Evolutionary conservation across 2,113 vertebrate genomes (phyloP).

Genomic region (Hypocryptadius cinnamomeus): DNA sequence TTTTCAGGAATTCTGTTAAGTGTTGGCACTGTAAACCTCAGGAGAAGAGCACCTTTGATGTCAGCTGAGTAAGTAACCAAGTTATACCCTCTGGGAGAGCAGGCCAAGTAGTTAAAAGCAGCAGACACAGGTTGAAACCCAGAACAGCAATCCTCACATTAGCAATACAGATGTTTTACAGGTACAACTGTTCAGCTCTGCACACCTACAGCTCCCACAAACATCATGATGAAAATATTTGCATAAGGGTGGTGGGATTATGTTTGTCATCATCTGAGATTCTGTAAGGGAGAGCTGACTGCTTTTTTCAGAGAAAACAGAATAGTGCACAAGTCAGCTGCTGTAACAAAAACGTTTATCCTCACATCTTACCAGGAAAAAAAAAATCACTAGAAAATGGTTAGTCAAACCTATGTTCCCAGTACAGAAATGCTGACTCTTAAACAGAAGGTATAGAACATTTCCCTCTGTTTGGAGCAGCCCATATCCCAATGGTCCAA

Average conservation of each 20-base stretch:
- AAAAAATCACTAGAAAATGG: neutral
- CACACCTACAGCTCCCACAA: neutral
- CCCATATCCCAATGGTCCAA: neutral
- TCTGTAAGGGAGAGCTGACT: neutral
- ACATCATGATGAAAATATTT: neutral
- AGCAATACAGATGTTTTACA: neutral
- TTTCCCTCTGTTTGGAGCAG: neutral
- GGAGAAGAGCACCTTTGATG: slow-evolving; percentile 2
- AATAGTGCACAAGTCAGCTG: neutral
- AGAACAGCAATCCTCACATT: neutral
- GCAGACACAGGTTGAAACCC: neutral
- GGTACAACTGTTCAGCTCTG: neutral
- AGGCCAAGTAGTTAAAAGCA: neutral
- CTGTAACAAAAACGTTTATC: neutral
- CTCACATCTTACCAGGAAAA: neutral
- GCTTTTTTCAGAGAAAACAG: neutral
- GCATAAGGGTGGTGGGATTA: neutral
- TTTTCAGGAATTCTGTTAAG: neutral
- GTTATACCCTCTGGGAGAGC: neutral
- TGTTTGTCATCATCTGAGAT: neutral
- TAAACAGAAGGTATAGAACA: neutral
- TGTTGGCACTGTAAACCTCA: neutral
- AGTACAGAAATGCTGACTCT: neutral
- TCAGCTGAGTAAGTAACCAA: neutral
- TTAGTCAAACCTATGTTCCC: neutral